Evolutionary conservation across 2,888 invertebrate species (phyloP), one percentile per base, ranked within the genome.

Genomic region (Mylabris sibirica): DNA sequence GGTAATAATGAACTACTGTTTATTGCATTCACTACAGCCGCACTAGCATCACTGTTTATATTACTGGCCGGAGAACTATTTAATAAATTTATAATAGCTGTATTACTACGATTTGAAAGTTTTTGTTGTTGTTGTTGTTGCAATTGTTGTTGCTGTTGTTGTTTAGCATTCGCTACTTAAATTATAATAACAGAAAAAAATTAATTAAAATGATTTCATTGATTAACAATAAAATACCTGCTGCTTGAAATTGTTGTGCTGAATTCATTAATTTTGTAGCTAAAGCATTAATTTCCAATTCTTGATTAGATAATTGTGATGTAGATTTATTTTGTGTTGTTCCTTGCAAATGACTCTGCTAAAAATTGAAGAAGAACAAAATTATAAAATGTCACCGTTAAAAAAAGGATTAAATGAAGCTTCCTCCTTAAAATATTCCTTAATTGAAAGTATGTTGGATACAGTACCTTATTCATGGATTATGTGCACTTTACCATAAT

Each of bases 261-360:
- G 92, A 92, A 82, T 93, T 93, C 92, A 93, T 93, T 49, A 94
- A 89, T 81, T 92, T 93, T 72, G 91, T 93, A 71, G 92, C 92
- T 76, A 94, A 88, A 63, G 93, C 93, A 81, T 90, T 93, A 77
- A 93, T 93, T 67, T 92, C 92, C 38, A 91, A 88, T 79, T 82
- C 79, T 88, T 91, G 77, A 68, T 60, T 68, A 26, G 71, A 68
- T 49, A 68, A 57, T 64, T 75, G 77, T 26, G 71, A 65, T 26
- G 72, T n/a, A 20, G 72, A 24, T 68, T 77, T 77, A 22, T 67
- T 65, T 65, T 72, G 72, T 14, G 74, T 63, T 14, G 71, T 67
- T 24, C 75, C 75, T 68, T 80, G 79, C 65, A 79, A 70, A 61
- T 80, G 80, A 61, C 76, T 77, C 71, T 76, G 78, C 80, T 79